Base-by-base conservation (phyloP, 2,888 invertebrate genomes). In the Epinotia ramella region DNA sequence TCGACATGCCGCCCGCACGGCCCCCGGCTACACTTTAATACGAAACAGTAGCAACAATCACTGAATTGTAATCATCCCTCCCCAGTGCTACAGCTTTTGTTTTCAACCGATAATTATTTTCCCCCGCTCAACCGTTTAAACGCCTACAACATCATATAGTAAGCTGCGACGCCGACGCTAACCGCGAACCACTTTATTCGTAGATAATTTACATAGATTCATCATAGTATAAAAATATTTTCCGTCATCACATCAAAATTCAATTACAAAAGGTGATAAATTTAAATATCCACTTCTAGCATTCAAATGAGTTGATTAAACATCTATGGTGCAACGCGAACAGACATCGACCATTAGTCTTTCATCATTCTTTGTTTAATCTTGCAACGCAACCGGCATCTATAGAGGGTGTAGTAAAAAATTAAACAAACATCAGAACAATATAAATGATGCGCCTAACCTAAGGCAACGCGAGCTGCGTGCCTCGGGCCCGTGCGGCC, bases 401-500 rank as follows among this genome's bases (percentile, higher is more conserved):
- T 86, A 87, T 87, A 88, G 86, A 88, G 88, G 86, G 87, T 82
- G 84, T 85, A 84, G 87, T 89, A 91, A 91, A 92, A 91, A 88
- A 90, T 86, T 89, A 92, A 90, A 91, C 91, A 93, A 92, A 93
- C 91, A 91, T 89, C 85, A 89, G 87, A 90, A 92, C 90, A 93
- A 93, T 93, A 94, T 93, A 92, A 94, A 94, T 92, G 92, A 94
- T 91, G 90, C 90, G 88, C 86, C 91, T 92, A 92, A 93, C 91
- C 86, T 86, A 87, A 90, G 88, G 89, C 91, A 90, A 89, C 91
- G 88, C 83, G 83, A 84, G 86, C 84, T 84, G 86, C 88, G 87
- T 87, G 90, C 86, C 86, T 82, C 87, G 76, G 78, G 81, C 82
- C 82, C 83, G 84, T 87, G 89, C 87, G 88, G 84, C 87, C 86